phyloP scores from a whole-genome alignment of 2,113 vertebrate genomes.

The Lutjanus erythropterus region DNA sequence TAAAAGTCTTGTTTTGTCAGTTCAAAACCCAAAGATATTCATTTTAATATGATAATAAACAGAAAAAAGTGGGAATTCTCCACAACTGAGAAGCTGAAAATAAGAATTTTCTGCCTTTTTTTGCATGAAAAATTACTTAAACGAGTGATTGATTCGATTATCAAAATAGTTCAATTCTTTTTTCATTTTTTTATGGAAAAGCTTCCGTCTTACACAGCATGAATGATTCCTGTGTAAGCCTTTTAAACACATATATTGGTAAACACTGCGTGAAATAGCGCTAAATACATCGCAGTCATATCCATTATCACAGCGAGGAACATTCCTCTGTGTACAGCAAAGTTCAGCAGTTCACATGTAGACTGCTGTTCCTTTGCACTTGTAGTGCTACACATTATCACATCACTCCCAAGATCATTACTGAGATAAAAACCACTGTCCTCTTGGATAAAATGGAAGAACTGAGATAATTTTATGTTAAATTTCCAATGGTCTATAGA shows the following conservation, averaged over 20 bases:
- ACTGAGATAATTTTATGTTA: neutral
- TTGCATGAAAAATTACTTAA: no score
- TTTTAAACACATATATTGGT: neutral
- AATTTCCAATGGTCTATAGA: constrained; percentile 2
- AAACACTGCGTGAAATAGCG: constrained; percentile 1
- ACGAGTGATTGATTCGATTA: no score
- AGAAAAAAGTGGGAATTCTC: no score
- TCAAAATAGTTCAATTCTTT: no score
- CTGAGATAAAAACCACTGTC: constrained; percentile 16
- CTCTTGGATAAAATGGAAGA: neutral
- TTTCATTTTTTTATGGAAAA: no score
- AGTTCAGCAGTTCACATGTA: neutral
- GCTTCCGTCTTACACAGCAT: neutral
- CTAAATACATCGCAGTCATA: constrained; percentile 11
- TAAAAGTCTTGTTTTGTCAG: no score
- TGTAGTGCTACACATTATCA: neutral
- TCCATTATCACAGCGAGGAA: constrained; percentile 2
- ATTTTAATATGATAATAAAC: no score
- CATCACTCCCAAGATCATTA: neutral
- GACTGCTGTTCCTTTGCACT: constrained; percentile 11
- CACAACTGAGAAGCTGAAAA: no score
- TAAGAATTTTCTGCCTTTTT: no score
- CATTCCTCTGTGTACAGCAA: constrained; percentile 4
- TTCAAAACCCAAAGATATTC: no score
- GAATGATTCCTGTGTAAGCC: neutral